Base-by-base conservation (phyloP, 2,113 vertebrate genomes). In the Lipophrys pholis region DNA sequence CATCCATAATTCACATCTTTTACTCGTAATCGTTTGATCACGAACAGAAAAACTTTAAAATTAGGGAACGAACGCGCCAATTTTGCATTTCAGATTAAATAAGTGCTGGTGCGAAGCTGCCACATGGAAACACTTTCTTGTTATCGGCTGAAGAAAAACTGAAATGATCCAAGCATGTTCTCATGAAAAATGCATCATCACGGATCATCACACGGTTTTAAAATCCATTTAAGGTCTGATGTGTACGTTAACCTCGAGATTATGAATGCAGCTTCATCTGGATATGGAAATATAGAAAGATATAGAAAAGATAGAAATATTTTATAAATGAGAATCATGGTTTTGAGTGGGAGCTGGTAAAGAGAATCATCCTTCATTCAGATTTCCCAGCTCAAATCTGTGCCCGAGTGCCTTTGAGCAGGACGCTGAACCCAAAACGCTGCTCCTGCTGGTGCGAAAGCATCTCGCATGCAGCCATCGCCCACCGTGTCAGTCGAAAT, bases 41-140 rank as follows among this genome's bases (percentile, higher is more conserved):
- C 4, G 4, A 30, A 30, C 21, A 30, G 21, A 30, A 30, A 30
- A 30, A 30, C 6, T 11, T 70, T 43, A 8, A 8, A 43, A 55
- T 67, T 38, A 58, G 55, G 65, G 46, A 63, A 45, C 42, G 41
- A 71, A 48, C 62, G 78, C 39, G 6, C 12, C 42, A 75, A 21
- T 51, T 73, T 17, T 50, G 53, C 40, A 54, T 74, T 75, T 30
- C 57, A 74, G 21, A 61, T 39, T 11, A 54, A 60, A 61, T 61
- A 11, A 48, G 58, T 72, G 8, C 15, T 15, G 52, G 64, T 38
- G 30, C 10, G 7, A 66, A 45, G 41, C 3, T 53, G 51, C 16
- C 59, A 63, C 38, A 75, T 64, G 49, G 49, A 68, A 64, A 75
- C 16, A 53, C 56, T 63, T 46, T 21, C 9, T 17, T 56, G 11